Evolutionary conservation across 2,888 invertebrate genomes (phyloP).

Genomic region (Gonocerus acuteangulatus): DNA sequence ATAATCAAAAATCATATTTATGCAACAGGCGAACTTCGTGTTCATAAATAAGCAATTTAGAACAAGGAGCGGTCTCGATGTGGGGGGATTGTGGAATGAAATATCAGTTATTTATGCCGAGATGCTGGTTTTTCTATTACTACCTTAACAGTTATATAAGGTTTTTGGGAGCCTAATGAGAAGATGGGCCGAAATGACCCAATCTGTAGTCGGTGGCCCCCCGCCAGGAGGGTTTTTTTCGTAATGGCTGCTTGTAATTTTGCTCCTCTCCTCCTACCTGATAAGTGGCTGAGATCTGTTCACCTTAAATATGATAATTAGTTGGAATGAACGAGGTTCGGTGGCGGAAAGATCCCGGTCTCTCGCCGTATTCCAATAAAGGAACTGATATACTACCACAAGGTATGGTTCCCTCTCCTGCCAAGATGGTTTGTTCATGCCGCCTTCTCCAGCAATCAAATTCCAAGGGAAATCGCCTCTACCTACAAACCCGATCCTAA

Average conservation of each 20-base stretch:
- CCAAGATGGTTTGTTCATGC: neutral
- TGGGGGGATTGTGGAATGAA: conserved; percentile 1
- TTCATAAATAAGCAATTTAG: conserved; percentile 9
- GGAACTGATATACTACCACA: neutral
- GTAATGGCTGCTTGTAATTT: neutral
- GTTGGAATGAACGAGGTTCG: neutral
- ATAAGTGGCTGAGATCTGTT: conserved; percentile 11
- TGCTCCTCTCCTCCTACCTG: conserved; percentile 2
- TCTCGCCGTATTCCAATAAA: conserved; percentile 2
- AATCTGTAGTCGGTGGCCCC: conserved; percentile 10
- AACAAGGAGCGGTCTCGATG: neutral
- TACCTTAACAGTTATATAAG: conserved; percentile 9
- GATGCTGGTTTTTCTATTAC: conserved; percentile 9
- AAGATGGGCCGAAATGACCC: conserved; percentile 12
- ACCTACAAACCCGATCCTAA: no score
- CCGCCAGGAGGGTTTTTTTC: neutral
- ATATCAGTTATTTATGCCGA: neutral
- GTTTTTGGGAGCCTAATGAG: conserved; percentile 8
- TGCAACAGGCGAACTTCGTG: neutral
- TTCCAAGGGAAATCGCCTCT: no score
- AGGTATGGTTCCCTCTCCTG: neutral
- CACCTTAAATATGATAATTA: conserved; percentile 12
- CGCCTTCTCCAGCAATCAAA: no score
- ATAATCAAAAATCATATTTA: conserved; percentile 14
- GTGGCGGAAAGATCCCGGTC: neutral